These are phyloP conservation scores for Piprites chloris DNA, from an alignment of 2,113 vertebrate species.

Conservation along the genomic window DNA sequence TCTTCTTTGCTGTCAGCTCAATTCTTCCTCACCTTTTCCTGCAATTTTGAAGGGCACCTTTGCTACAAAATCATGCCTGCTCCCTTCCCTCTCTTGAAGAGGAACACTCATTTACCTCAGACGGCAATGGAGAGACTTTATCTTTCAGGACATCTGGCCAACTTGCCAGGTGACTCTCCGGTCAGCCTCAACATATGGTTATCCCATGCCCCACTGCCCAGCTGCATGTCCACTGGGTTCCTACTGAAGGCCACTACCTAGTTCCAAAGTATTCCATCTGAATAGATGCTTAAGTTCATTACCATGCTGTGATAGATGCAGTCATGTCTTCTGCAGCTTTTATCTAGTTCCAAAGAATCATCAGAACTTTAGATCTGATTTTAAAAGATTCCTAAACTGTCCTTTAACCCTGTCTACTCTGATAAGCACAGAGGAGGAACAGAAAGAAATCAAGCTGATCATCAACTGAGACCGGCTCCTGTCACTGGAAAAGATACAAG, in stretches of 20 bases:
- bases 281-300: background rate
- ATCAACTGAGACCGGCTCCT: background rate
- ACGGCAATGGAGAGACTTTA: background rate
- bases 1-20: background rate
- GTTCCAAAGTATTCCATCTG: background rate
- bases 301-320: background rate
- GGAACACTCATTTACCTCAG: background rate
- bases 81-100: background rate
- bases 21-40: background rate
- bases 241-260: accelerated
- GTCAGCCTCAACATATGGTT: background rate
- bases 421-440: background rate
- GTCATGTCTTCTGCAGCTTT: background rate
- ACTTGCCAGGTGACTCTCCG: background rate
- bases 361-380: background rate
- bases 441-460: background rate
- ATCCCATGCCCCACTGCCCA: background rate
- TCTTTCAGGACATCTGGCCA: background rate
- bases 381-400: background rate
- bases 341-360: background rate
- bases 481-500: background rate
- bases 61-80: background rate
- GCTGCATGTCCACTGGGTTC: background rate
- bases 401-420: background rate
- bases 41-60: background rate